phyloP scores from a whole-genome alignment of 2,113 vertebrate genomes.

The Xenopus borealis region DNA sequence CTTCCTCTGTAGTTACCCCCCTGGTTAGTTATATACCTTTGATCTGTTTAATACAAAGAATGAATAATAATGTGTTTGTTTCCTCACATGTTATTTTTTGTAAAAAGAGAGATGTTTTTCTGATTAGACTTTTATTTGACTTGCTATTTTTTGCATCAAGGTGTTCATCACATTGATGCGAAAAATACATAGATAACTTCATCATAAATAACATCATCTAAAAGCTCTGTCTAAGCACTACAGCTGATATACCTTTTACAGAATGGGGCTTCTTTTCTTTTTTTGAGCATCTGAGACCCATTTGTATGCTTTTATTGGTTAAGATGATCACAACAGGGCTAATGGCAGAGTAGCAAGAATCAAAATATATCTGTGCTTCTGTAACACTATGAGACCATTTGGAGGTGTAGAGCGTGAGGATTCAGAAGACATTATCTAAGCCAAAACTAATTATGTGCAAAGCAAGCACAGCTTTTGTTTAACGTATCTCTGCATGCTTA shows the following conservation, averaged over 20 bases:
- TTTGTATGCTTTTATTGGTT: constrained; percentile 48
- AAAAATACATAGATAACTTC: constrained; percentile 42
- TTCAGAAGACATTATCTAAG: constrained; percentile 47
- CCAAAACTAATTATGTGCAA: constrained; percentile 49
- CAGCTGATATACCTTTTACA: constrained; percentile 14
- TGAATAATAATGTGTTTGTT: too few species aligned
- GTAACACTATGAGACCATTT: constrained; percentile 28
- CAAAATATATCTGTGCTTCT: constrained; percentile 47
- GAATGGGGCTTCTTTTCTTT: neutral
- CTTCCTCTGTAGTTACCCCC: too few species aligned
- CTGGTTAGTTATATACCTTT: too few species aligned
- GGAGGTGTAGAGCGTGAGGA: constrained; percentile 39
- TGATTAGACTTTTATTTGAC: too few species aligned
- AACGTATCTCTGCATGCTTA: constrained; percentile 39
- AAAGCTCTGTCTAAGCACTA: constrained; percentile 24
- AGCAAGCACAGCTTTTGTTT: constrained; percentile 45
- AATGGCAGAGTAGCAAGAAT: constrained; percentile 46
- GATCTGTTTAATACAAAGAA: too few species aligned
- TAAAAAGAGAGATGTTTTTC: too few species aligned
- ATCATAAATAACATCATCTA: constrained; percentile 14
- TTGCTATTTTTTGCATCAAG: too few species aligned
- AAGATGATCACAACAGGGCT: constrained; percentile 47
- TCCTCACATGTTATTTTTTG: too few species aligned
- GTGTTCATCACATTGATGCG: too few species aligned
- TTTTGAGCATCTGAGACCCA: constrained; percentile 18